Evolutionary conservation across 2,797 vertebrate species (phyloP), one percentile per base, ranked within the genome.

Genomic region (Aldrovandia affinis): DNA sequence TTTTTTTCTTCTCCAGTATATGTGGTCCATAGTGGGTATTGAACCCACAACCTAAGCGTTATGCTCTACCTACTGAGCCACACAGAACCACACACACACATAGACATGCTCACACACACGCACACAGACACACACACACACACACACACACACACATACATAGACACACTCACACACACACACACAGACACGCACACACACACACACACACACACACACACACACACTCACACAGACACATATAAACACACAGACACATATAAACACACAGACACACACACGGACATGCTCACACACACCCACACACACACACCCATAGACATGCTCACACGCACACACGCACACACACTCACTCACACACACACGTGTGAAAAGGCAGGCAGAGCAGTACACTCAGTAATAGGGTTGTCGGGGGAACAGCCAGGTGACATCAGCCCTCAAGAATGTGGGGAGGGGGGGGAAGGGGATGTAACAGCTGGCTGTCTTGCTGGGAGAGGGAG

Each of bases 391-490:
- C 25, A 84, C 73, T 82, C n/a, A 61, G 81, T 65, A 81, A 39
- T 25, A 42, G 57, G 70, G 84, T 77, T 78, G 84, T 47, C 33
- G 44, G 73, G n/a, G 65, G 25, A 84, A 85, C 85, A 89, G 87
- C 86, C 84, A 28, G 82, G 70, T 92, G 92, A 93, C 87, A 84
- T 92, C 91, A 94, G 89, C 1, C 5, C 50, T 78, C n/a, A 86
- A 88, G 88, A 93, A 92, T 92, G 89, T 73, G 33, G 39, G 91
- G 88, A 88, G 25, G 77, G 57, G n/a, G 10, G 36, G 28, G 63
- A 33, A 14, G 42, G 78, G 70, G 70, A 44, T n/a, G 70, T 68
- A 91, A 84, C 93, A 95, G 93, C 92, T 94, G 92, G 86, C 59
- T 20, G 84, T 73, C 84, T 33, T 73, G 84, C 85, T 86, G 83